phyloP scores from a whole-genome alignment of 2,797 vertebrate genomes.

The Anableps anableps region DNA sequence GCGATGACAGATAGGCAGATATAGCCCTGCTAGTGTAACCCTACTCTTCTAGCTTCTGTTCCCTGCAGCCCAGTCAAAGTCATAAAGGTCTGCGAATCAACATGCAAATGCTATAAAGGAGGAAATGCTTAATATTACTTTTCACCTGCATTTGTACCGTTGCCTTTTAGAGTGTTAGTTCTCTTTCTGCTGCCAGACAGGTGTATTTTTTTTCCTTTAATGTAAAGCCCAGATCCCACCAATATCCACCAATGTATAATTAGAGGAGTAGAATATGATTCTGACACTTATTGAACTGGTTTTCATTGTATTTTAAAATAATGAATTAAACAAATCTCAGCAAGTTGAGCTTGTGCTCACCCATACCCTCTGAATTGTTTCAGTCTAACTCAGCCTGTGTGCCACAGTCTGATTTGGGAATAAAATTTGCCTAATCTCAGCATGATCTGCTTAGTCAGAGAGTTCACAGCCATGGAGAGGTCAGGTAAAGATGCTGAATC shows the following conservation, averaged over 20 bases:
- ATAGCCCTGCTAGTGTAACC: constrained; percentile 71
- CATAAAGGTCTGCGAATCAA: constrained; percentile 38
- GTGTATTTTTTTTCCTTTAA: background rate
- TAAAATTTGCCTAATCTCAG: background rate
- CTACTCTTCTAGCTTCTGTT: constrained; percentile 57
- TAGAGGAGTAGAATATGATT: background rate
- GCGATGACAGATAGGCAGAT: constrained; percentile 77
- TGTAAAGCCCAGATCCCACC: no score
- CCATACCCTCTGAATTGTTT: background rate
- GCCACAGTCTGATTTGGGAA: background rate
- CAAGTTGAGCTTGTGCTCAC: background rate
- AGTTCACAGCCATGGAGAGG: background rate
- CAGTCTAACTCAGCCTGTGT: background rate
- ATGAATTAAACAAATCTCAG: background rate
- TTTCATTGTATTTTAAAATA: background rate
- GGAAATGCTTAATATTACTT: constrained; percentile 6
- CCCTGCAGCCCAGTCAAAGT: constrained; percentile 54
- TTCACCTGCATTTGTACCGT: background rate
- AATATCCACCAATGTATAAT: background rate
- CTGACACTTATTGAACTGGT: background rate
- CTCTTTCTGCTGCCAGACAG: background rate
- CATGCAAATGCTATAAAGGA: constrained; percentile 22
- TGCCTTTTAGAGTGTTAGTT: background rate
- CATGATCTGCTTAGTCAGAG: background rate
- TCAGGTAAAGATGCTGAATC: background rate